A percentile compares a stretch with the other conserved stretches of the same genome.
These are phyloP conservation scores for Brachirus orientalis DNA, from an alignment of 2,113 vertebrate genomes.

Conservation along the genomic window DNA sequence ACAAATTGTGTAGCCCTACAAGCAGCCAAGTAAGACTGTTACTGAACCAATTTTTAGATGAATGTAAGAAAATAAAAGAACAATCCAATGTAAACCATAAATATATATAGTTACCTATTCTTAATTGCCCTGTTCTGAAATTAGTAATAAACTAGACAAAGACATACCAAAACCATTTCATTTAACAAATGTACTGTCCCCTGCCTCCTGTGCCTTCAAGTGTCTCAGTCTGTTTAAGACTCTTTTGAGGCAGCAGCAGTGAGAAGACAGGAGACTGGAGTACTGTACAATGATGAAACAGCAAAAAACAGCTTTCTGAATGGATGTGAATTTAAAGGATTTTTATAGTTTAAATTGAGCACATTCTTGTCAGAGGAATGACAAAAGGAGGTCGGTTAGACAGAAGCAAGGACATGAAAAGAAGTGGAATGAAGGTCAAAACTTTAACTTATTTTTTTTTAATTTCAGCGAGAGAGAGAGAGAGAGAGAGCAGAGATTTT, in stretches of 20 bases:
- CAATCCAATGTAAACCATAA: no score
- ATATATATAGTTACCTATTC: neutral
- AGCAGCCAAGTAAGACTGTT: no score
- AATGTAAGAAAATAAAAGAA: no score
- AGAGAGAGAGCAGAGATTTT: no score
- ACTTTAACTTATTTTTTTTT: slow-evolving; percentile 28
- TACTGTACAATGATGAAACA: slow-evolving; percentile 69
- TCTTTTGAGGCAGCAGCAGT: slow-evolving; percentile 36
- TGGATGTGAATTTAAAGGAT: slow-evolving; percentile 62
- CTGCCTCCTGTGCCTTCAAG: slow-evolving; percentile 1
- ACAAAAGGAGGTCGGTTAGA: slow-evolving; percentile 33
- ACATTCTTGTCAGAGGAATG: slow-evolving; percentile 23
- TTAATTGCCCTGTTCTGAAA: neutral
- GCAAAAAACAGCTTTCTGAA: slow-evolving; percentile 66
- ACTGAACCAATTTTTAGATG: no score
- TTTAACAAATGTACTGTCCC: slow-evolving; percentile 20
- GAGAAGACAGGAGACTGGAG: slow-evolving; percentile 45
- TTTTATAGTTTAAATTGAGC: slow-evolving; percentile 56
- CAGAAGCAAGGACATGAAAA: slow-evolving; percentile 25
- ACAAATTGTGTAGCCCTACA: no score
- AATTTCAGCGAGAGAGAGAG: slow-evolving; percentile 31
- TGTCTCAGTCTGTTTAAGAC: slow-evolving; percentile 27
- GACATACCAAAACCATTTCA: slow-evolving; percentile 26
- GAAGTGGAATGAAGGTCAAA: slow-evolving; percentile 46
- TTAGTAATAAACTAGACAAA: slow-evolving; percentile 16